A percentile compares a stretch with the other conserved stretches of the same genome.
These are phyloP conservation scores for Bombus turneri DNA, from an alignment of 1,140 invertebrate genomes.

Conservation along the genomic window DNA sequence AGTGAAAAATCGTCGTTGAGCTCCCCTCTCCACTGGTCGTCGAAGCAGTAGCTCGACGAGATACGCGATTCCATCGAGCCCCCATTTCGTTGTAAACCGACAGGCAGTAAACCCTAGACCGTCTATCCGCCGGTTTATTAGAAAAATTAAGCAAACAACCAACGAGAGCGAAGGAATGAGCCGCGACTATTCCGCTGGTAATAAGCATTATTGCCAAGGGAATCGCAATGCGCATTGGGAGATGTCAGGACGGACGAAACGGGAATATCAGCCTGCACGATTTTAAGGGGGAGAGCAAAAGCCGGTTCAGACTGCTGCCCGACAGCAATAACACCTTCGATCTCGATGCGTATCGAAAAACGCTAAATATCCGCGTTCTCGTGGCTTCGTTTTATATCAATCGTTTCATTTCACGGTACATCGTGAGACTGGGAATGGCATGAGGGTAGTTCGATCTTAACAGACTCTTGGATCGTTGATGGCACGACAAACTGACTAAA, in stretches of 20 bases:
- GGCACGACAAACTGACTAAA: background rate
- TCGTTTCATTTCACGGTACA: slow-evolving; percentile 72
- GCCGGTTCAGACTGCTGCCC: slow-evolving; percentile 1
- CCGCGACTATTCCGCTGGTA: slow-evolving; percentile 19
- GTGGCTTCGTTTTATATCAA: slow-evolving; percentile 73
- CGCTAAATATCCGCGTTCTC: slow-evolving; percentile 75
- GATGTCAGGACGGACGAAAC: background rate
- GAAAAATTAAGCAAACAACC: slow-evolving; percentile 44
- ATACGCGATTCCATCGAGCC: background rate
- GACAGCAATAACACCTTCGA: slow-evolving; percentile 55
- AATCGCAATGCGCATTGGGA: slow-evolving; percentile 21
- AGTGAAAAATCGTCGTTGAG: background rate
- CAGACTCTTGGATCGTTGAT: background rate
- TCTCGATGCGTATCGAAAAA: slow-evolving; percentile 74
- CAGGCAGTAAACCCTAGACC: slow-evolving; percentile 7
- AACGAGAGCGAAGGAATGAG: background rate
- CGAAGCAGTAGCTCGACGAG: background rate
- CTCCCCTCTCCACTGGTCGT: rapidly evolving
- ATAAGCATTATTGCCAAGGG: slow-evolving; percentile 47
- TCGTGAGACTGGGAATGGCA: background rate
- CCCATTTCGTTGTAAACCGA: no score
- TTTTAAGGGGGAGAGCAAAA: slow-evolving; percentile 56
- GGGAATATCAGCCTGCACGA: background rate
- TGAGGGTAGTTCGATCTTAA: background rate
- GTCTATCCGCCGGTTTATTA: slow-evolving; percentile 17